Evolutionary conservation across 2,888 invertebrate genomes (phyloP).

Genomic region (Pyralis farinalis): DNA sequence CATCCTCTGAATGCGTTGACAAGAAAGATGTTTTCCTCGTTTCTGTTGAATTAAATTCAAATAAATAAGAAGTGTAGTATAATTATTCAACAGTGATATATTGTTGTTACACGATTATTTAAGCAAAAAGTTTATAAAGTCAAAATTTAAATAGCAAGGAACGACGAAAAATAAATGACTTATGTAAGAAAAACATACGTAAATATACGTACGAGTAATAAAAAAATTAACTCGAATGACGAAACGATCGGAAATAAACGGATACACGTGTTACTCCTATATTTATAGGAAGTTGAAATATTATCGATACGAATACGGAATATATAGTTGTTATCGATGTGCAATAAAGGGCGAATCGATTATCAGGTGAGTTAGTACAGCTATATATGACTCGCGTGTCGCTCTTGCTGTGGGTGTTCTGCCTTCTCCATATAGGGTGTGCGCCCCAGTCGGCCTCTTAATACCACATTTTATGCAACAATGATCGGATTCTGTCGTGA

Average conservation of each 20-base stretch:
- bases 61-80: no score
- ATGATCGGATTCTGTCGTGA: constrained; percentile 59
- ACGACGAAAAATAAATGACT: no score
- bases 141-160: no score
- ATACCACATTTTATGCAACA: constrained; percentile 62
- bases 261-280: no score
- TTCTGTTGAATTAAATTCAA: background rate
- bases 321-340: constrained; percentile 49
- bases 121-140: no score
- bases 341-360: constrained; percentile 62
- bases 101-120: no score
- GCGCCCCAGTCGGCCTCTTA: constrained; percentile 37
- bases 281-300: no score
- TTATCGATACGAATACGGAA: constrained; percentile 17
- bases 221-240: no score
- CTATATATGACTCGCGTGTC: constrained; percentile 7
- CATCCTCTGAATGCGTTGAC: constrained; percentile 30
- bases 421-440: constrained; percentile 38
- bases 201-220: no score
- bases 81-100: no score
- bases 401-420: constrained; percentile 32
- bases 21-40: constrained; percentile 25
- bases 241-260: no score
- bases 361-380: constrained; percentile 24
- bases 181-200: no score